Base-by-base conservation (phyloP, 2,797 vertebrate genomes). In the Phoxinus dragarum region DNA sequence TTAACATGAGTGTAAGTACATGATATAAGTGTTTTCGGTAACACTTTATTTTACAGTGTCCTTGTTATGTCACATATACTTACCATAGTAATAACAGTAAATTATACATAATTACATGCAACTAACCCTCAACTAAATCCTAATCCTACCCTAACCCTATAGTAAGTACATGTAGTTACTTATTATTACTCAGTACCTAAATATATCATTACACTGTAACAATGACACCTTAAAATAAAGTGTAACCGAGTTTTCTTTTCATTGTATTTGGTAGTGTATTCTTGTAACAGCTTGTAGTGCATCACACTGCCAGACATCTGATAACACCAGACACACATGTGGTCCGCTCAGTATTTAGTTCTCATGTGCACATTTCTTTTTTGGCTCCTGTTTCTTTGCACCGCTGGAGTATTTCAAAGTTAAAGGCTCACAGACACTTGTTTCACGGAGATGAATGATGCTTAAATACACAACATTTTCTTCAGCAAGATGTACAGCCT, bases 391-490 rank as follows among this genome's bases (percentile, higher is more conserved):
- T 17, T 47, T 78, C 36, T 34, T 64, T 38, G 23, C 9, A 78
- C 75, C 88, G 67, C 86, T 92, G 92, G 89, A 88, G 82, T 87
- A 76, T 89, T 88, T 93, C 91, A 91, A 86, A 85, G 91, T 91
- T 86, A 93, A 91, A 91, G 87, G 89, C 93, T 93, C 91, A 80
- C 61, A 89, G 86, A 83, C 42, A 34, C 78, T 84, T 78, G 88
- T 88, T 91, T 92, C 90, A 90, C 86, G 90, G 90, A 84, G 89
- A 90, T 83, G 87, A 88, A 87, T 88, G 88, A 86, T 73, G 16
- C 84, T 91, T 80, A 93, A 90, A 90, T 90, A 88, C 71, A 93
- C 93, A 91, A 91, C 93, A 91, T 85, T 68, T 64, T 67, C 23
- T 8, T 44, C 16, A 23, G 77, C 31, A n/a, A 79, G 74, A 76